Evolutionary conservation across 92 coral and sea anemone species (phyloP).

Genomic region (Palythoa grandis): DNA sequence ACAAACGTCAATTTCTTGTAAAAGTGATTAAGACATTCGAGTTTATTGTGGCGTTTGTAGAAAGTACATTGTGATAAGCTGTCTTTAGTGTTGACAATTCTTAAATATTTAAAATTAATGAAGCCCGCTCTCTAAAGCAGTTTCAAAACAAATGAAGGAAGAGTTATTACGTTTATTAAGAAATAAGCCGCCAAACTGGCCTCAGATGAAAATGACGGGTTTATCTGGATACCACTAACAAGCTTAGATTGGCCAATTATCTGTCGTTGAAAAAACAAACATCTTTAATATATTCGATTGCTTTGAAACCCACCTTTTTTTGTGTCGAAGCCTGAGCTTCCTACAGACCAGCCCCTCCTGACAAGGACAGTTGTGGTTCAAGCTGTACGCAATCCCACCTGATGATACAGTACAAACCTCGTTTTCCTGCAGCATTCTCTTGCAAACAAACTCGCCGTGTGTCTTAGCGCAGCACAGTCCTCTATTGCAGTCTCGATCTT

Average conservation of each 20-base stretch:
- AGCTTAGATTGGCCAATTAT: constrained; percentile 18
- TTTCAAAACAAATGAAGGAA: background rate
- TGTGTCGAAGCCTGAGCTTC: constrained; percentile 65
- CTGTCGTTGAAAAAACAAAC: constrained; percentile 13
- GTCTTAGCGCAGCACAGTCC: constrained; percentile 92
- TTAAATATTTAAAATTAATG: background rate
- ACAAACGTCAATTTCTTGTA: background rate
- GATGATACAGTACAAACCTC: constrained; percentile 84
- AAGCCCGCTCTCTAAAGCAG: background rate
- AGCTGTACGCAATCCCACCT: constrained; percentile 88
- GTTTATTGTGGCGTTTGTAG: background rate
- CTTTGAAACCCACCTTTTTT: constrained; percentile 60
- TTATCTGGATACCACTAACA: background rate
- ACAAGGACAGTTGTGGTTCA: constrained; percentile 94
- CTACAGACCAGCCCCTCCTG: constrained; percentile 85
- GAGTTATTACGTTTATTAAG: background rate
- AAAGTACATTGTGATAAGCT: background rate
- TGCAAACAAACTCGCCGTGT: constrained; percentile 95
- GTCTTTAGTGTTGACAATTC: background rate
- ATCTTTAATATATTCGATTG: background rate
- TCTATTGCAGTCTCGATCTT: constrained; percentile 79
- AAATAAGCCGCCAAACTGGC: background rate
- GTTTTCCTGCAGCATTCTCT: constrained; percentile 74
- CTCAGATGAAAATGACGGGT: background rate
- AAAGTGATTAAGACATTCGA: background rate